Evolutionary conservation across 2,797 vertebrate genomes (phyloP).

Genomic region (Siniperca scherzeri): DNA sequence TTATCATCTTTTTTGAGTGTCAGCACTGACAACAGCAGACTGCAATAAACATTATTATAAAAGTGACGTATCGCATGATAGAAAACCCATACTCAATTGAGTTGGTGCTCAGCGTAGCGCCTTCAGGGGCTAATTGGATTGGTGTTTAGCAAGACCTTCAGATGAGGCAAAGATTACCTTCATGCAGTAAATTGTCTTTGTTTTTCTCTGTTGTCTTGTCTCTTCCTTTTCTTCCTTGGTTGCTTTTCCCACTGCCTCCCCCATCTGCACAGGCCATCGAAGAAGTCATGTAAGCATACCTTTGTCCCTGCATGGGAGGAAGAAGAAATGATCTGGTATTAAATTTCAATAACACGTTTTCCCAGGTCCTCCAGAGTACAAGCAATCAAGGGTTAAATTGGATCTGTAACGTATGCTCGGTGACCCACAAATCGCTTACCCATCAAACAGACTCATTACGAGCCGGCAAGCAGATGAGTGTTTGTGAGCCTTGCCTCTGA

Average conservation of each 20-base stretch:
- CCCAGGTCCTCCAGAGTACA: slow-evolving; percentile 90
- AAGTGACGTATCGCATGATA: slow-evolving; percentile 80
- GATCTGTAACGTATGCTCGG: slow-evolving; percentile 98
- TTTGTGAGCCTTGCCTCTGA: slow-evolving; percentile 94
- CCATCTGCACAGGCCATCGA: slow-evolving; percentile 75
- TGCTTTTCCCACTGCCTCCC: slow-evolving; percentile 77
- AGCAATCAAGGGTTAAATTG: slow-evolving; percentile 99
- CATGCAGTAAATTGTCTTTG: slow-evolving; percentile 87
- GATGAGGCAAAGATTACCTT: slow-evolving; percentile 83
- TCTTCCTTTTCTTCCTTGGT: slow-evolving; percentile 74
- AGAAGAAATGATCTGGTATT: slow-evolving; percentile 91
- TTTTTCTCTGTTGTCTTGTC: slow-evolving; percentile 77
- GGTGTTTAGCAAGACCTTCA: slow-evolving; percentile 88
- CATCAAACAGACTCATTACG: slow-evolving; percentile 99
- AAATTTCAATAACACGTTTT: slow-evolving; percentile 93
- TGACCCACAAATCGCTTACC: slow-evolving; percentile 98
- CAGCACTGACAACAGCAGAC: slow-evolving; percentile 65
- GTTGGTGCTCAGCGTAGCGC: slow-evolving; percentile 75
- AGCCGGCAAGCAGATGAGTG: slow-evolving; percentile 97
- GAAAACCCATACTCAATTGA: slow-evolving; percentile 80
- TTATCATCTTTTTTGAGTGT: slow-evolving; percentile 52
- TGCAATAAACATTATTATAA: slow-evolving; percentile 72
- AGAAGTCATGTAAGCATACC: slow-evolving; percentile 86
- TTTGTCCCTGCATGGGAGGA: slow-evolving; percentile 86
- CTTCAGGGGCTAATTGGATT: slow-evolving; percentile 88